Evolutionary conservation across 2,888 invertebrate genomes (phyloP).

Genomic region (Muschampia plurimacula): DNA sequence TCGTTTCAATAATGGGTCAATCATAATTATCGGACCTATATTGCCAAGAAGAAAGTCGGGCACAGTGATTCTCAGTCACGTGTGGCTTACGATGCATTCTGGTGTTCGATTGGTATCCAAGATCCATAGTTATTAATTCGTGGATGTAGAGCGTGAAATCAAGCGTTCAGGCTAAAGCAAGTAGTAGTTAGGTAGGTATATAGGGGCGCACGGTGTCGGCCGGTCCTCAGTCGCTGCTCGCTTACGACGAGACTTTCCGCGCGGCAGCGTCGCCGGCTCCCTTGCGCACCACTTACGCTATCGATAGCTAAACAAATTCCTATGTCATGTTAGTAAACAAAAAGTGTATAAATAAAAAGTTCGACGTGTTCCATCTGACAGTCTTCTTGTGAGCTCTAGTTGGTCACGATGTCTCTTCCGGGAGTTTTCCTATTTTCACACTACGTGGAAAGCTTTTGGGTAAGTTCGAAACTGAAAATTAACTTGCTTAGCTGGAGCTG

Average conservation of each 20-base stretch:
- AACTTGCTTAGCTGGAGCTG: background rate
- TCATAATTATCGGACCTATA: slow-evolving; percentile 49
- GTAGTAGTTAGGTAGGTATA: slow-evolving; percentile 68
- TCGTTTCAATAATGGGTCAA: slow-evolving; percentile 64
- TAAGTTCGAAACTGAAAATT: slow-evolving; percentile 57
- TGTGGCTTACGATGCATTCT: slow-evolving; percentile 47
- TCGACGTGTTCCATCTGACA: slow-evolving; percentile 64
- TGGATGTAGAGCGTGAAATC: slow-evolving; percentile 82
- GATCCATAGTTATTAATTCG: slow-evolving; percentile 74
- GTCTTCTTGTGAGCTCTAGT: slow-evolving; percentile 68
- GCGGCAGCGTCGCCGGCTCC: slow-evolving; percentile 50
- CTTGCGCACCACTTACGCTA: slow-evolving; percentile 42
- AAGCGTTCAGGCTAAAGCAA: slow-evolving; percentile 76
- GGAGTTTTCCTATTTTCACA: slow-evolving; percentile 76
- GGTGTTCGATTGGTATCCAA: slow-evolving; percentile 60
- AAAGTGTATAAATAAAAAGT: slow-evolving; percentile 78
- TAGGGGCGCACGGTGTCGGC: slow-evolving; percentile 70
- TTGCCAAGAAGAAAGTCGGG: slow-evolving; percentile 60
- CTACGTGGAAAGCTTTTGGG: slow-evolving; percentile 82
- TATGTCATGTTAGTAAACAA: slow-evolving; percentile 83
- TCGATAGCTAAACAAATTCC: slow-evolving; percentile 64
- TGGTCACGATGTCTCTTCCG: slow-evolving; percentile 75
- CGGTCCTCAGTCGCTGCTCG: slow-evolving; percentile 64
- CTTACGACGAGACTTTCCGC: slow-evolving; percentile 55
- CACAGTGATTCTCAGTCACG: slow-evolving; percentile 53